phyloP scores from a whole-genome alignment of 1,140 invertebrate species.

The Eumaeus atala region DNA sequence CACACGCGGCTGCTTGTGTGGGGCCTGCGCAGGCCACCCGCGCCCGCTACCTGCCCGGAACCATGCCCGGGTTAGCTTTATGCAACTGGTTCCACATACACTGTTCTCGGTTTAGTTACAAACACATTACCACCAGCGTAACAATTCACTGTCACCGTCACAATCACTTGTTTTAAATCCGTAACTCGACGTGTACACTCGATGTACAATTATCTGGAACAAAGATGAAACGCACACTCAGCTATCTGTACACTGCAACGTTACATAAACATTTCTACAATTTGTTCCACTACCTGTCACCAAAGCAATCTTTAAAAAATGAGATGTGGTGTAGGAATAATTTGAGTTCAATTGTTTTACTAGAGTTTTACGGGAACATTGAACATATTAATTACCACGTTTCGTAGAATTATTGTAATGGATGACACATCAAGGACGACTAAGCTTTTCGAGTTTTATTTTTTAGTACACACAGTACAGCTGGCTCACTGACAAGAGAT shows the following conservation, averaged over 20 bases:
- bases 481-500: slow-evolving; percentile 61
- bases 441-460: slow-evolving; percentile 57
- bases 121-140: slow-evolving; percentile 41
- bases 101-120: slow-evolving; percentile 38
- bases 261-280: slow-evolving; percentile 71
- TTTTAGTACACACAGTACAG: slow-evolving; percentile 58
- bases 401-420: slow-evolving; percentile 53
- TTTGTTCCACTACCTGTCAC: slow-evolving; percentile 48
- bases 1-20: slow-evolving; percentile 69
- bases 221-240: slow-evolving; percentile 60
- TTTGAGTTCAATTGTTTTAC: not conserved
- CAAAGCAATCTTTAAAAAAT: slow-evolving; percentile 29
- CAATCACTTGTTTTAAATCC: slow-evolving; percentile 13
- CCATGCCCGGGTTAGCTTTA: slow-evolving; percentile 70
- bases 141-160: slow-evolving; percentile 31
- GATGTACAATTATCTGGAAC: slow-evolving; percentile 54
- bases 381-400: slow-evolving; percentile 43
- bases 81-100: slow-evolving; percentile 55
- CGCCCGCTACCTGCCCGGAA: slow-evolving; percentile 72
- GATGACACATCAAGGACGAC: slow-evolving; percentile 70
- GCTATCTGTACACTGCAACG: slow-evolving; percentile 54
- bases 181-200: slow-evolving; percentile 25
- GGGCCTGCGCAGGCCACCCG: slow-evolving; percentile 70
- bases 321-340: not conserved
- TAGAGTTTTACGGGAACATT: slow-evolving; percentile 18